Conservation (phyloP, 2,888 invertebrate species). For the Drosophila barbarae region DNA sequence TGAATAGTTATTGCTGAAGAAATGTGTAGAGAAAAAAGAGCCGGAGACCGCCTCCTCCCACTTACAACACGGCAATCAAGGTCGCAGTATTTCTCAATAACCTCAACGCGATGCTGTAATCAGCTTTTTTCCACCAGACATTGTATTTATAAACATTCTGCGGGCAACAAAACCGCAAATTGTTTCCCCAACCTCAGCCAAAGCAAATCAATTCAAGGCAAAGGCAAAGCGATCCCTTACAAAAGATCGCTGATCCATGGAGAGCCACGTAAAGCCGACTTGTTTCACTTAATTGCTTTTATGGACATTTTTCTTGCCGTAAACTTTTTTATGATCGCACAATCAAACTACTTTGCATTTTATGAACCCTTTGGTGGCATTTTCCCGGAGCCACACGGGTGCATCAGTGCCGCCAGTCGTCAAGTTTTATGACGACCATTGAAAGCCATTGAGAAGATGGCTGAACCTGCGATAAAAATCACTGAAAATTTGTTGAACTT, state of each 20-base stretch:
- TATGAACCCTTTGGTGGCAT: conserved; percentile 43
- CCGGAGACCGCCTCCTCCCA: conserved; percentile 20
- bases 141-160: conserved; percentile 34
- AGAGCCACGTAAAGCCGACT: conserved; percentile 32
- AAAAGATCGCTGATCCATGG: conserved; percentile 22
- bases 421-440: conserved; percentile 53
- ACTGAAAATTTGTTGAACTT: conserved; percentile 59
- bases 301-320: conserved; percentile 59
- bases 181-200: conserved; percentile 27
- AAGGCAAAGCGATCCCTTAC: conserved; percentile 30
- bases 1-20: conserved; percentile 11
- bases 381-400: conserved; percentile 20
- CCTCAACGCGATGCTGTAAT: conserved; percentile 31
- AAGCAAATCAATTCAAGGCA: conserved; percentile 44
- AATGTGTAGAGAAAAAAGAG: conserved; percentile 16
- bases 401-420: conserved; percentile 26
- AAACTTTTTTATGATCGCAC: conserved; percentile 58
- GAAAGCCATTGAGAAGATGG: conserved; percentile 45
- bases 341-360: conserved; percentile 65
- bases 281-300: conserved; percentile 64
- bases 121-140: conserved; percentile 13
- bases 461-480: conserved; percentile 61
- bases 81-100: conserved; percentile 34
- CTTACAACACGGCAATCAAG: conserved; percentile 42
- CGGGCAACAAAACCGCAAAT: conserved; percentile 43